Percentiles rank a stretch among this genome's conserved stretches.
Conservation (phyloP, 2,797 vertebrate species). For the Allobates femoralis region DNA sequence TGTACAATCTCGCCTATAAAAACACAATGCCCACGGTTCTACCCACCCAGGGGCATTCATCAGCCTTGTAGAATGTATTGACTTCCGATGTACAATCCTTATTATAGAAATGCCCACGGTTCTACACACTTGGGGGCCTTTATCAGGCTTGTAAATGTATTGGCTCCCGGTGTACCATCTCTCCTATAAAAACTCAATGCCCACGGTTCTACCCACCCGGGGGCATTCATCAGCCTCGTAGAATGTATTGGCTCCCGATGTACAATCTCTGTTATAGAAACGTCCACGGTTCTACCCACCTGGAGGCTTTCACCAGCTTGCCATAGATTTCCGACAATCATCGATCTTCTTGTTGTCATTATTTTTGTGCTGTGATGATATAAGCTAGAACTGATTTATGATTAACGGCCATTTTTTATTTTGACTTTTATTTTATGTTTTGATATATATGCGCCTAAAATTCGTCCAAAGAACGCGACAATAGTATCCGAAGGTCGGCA, state of each 20-base stretch:
- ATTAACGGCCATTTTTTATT: not conserved
- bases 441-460: not conserved
- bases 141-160: not conserved
- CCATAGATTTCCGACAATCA: conserved; percentile 3
- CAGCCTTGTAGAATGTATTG: not conserved
- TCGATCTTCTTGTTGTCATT: too few species aligned
- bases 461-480: not conserved
- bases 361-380: conserved; percentile 2
- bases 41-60: too few species aligned
- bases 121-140: not conserved
- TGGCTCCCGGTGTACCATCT: too few species aligned
- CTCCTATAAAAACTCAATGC: too few species aligned
- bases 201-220: not conserved
- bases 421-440: not conserved
- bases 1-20: too few species aligned
- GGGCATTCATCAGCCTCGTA: conserved; percentile 1
- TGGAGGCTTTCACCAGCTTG: too few species aligned
- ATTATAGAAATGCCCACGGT: not conserved
- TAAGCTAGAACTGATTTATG: not conserved
- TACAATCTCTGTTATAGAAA: too few species aligned
- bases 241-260: too few species aligned
- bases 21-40: too few species aligned
- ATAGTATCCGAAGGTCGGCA: not conserved
- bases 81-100: not conserved
- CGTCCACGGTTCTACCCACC: too few species aligned